phyloP scores from a whole-genome alignment of 2,113 vertebrate genomes.

The Canis aureus region DNA sequence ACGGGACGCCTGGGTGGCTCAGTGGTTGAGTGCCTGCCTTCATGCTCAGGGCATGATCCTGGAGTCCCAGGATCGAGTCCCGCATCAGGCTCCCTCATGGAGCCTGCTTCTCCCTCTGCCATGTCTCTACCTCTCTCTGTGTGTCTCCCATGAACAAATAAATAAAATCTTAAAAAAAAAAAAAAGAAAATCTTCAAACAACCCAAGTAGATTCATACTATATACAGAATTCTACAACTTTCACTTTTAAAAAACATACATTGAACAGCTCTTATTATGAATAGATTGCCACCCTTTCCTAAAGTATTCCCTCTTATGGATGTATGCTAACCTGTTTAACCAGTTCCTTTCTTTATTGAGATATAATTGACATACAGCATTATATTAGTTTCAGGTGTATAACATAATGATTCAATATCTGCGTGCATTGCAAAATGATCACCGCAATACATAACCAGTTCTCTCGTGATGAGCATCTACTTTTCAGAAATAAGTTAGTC shows the following conservation, averaged over 20 bases:
- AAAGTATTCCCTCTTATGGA: background rate
- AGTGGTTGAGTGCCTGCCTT: too few relatives aligned
- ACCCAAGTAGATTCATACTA: background rate
- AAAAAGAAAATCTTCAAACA: conserved; percentile 1
- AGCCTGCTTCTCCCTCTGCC: too few relatives aligned
- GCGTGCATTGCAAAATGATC: background rate
- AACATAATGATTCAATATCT: background rate
- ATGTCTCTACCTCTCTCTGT: too few relatives aligned
- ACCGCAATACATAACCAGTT: background rate
- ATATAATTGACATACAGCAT: background rate
- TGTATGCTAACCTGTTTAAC: background rate
- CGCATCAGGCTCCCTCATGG: too few relatives aligned
- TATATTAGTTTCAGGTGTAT: background rate
- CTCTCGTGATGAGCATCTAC: background rate
- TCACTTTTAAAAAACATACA: background rate
- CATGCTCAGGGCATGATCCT: too few relatives aligned
- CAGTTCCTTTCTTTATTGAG: background rate
- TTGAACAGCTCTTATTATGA: background rate
- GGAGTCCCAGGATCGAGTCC: too few relatives aligned
- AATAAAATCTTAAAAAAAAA: too few relatives aligned
- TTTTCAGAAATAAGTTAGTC: conserved; percentile 12
- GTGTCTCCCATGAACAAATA: too few relatives aligned
- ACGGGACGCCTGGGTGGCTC: too few relatives aligned
- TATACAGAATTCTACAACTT: background rate
- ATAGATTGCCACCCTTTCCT: background rate